These are phyloP conservation scores for Carlito syrichta DNA, from an alignment of 2,113 vertebrate genomes.

Conservation along the genomic window DNA sequence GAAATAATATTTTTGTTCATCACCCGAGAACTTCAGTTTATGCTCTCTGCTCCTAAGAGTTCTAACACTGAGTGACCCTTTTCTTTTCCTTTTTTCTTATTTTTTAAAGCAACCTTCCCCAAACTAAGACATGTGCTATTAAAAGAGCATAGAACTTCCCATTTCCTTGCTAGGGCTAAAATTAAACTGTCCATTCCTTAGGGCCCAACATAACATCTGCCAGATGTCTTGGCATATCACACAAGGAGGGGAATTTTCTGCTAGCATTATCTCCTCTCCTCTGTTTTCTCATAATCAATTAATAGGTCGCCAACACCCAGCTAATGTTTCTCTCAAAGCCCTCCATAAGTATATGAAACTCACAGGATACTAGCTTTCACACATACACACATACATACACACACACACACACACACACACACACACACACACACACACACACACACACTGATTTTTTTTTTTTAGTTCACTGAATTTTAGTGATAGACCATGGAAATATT, in stretches of 20 bases:
- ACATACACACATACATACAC: neutral
- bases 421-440: neutral
- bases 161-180: conserved; percentile 84
- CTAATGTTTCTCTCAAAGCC: conserved; percentile 58
- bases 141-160: conserved; percentile 81
- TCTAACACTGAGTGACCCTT: conserved; percentile 60
- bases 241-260: conserved; percentile 68
- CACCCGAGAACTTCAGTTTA: conserved; percentile 35
- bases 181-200: conserved; percentile 83
- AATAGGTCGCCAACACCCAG: conserved; percentile 62
- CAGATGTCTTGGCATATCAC: conserved; percentile 79
- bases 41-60: neutral
- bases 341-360: conserved; percentile 7
- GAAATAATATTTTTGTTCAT: conserved; percentile 26
- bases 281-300: conserved; percentile 74
- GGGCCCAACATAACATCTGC: conserved; percentile 81
- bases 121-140: conserved; percentile 78
- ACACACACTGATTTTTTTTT: neutral
- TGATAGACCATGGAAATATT: neutral
- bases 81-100: conserved; percentile 38
- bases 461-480: conserved; percentile 8
- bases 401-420: neutral
- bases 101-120: conserved; percentile 75
- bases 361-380: neutral
- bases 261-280: conserved; percentile 68